Evolutionary conservation across 2,113 vertebrate species (phyloP).

Genomic region (Carettochelys insculpta): DNA sequence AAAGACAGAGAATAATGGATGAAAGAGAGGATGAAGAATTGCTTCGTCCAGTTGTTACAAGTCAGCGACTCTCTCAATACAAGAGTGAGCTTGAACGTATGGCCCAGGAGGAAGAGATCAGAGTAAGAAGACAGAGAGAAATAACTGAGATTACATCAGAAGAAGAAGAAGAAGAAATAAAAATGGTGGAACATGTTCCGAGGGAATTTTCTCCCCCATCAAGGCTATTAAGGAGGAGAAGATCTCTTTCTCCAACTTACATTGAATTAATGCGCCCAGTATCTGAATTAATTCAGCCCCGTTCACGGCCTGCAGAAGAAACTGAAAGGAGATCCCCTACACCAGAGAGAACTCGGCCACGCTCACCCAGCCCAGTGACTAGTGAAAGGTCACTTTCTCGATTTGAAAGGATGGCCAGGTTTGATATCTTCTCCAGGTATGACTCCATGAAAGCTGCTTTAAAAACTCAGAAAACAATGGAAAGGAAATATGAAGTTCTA

Average conservation of each 20-base stretch:
- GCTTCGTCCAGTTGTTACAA: slow-evolving; percentile 85
- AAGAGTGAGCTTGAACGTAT: slow-evolving; percentile 89
- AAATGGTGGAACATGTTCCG: slow-evolving; percentile 77
- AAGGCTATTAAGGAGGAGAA: slow-evolving; percentile 87
- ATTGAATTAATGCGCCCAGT: slow-evolving; percentile 93
- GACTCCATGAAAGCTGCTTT: slow-evolving; percentile 94
- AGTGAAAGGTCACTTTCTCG: slow-evolving; percentile 88
- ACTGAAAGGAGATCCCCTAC: slow-evolving; percentile 84
- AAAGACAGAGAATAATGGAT: slow-evolving; percentile 88
- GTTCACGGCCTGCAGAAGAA: slow-evolving; percentile 76
- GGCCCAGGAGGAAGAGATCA: slow-evolving; percentile 88
- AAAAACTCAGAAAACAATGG: slow-evolving; percentile 86
- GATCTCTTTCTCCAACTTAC: slow-evolving; percentile 95
- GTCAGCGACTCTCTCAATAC: slow-evolving; percentile 86
- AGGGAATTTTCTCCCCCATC: slow-evolving; percentile 79
- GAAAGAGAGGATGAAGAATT: slow-evolving; percentile 94
- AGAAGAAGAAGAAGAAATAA: slow-evolving; percentile 82
- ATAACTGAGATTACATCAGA: slow-evolving; percentile 77
- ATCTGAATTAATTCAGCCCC: slow-evolving; percentile 86
- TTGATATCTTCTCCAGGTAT: slow-evolving; percentile 94
- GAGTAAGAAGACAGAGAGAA: slow-evolving; percentile 80
- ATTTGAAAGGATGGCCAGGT: slow-evolving; percentile 88
- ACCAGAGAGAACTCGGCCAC: slow-evolving; percentile 90
- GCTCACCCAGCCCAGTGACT: slow-evolving; percentile 95
- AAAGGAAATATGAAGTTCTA: slow-evolving; percentile 89